phyloP scores from a whole-genome alignment of 1,140 invertebrate species.

The Planococcus citri region DNA sequence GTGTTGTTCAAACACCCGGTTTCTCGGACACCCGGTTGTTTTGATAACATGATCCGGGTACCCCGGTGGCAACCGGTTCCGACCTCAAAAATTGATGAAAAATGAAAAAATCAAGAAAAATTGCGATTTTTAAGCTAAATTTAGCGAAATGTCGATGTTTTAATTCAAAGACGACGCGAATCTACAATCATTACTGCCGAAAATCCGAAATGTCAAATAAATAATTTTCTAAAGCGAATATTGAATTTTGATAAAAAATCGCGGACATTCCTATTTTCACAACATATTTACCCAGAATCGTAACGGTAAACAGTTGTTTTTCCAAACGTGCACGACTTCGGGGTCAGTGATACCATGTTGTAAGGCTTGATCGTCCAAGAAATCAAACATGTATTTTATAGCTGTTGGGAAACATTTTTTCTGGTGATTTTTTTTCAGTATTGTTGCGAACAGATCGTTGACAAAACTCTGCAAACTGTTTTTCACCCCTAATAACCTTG shows the following conservation, averaged over 20 bases:
- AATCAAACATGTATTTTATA: conserved; percentile 99
- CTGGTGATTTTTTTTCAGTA: conserved; percentile 91
- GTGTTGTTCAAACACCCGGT: too few relatives aligned
- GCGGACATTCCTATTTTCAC: too few relatives aligned
- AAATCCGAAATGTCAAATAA: too few relatives aligned
- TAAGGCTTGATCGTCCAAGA: conserved; percentile 95
- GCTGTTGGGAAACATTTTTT: conserved; percentile 75
- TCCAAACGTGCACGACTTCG: conserved; percentile 99
- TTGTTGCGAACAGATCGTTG: conserved; percentile 96
- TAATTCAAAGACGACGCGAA: too few relatives aligned
- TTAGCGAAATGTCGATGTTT: too few relatives aligned
- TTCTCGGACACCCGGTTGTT: too few relatives aligned
- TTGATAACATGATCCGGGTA: too few relatives aligned
- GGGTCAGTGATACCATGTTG: conserved; percentile 91
- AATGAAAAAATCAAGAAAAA: too few relatives aligned
- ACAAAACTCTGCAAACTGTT: conserved; percentile 97
- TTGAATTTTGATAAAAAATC: conserved; percentile 92
- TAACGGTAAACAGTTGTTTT: conserved; percentile 84
- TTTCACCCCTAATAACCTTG: conserved; percentile 91
- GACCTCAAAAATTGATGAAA: too few relatives aligned
- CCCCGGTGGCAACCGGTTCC: too few relatives aligned
- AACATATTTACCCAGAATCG: conserved; percentile 96
- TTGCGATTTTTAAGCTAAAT: too few relatives aligned
- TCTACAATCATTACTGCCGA: too few relatives aligned
- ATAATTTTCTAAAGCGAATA: conserved; percentile 92